Evolutionary conservation across 2,113 vertebrate species (phyloP), one percentile per base, ranked within the genome.

Genomic region (Ascaphus truei): DNA sequence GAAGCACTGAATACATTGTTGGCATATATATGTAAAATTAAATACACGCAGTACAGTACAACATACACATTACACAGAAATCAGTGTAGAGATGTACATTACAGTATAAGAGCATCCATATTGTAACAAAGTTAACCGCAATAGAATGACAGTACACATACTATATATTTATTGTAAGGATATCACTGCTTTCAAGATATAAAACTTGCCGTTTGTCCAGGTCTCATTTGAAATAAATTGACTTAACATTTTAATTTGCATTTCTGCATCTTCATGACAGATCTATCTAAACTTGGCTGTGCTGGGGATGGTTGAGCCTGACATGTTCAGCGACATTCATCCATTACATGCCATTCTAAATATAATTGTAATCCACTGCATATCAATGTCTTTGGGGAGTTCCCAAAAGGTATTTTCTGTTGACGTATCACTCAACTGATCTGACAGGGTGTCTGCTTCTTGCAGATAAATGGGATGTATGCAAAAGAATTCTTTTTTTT

Each of bases 161-260:
- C n/a, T n/a, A n/a, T n/a, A n/a, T n/a, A n/a, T n/a, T 29, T 65
- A 55, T 37, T 23, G 3, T 1, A 29, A 65, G 23, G 16, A 18
- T 20, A 53, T 36, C 31, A 51, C 31, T 20, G 22, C 39, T 53
- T 52, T 65, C 50, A 65, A 53, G 51, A 33, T 41, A 29, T 15
- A 53, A 41, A 47, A 53, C 53, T 65, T 25, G 37, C 16, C 36
- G 62, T 65, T 65, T 65, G 34, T 65, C 55, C 47, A 25, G 52
- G 43, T 33, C 41, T 65, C 33, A 53, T 65, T 53, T 65, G 37
- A 65, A 36, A 55, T 34, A 53, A 52, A 65, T 65, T 65, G 48
- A 65, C 62, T 56, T 68, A 39, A 57, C 41, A 68, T 68, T 68
- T 29, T 68, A 59, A 60, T 68, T 68, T 59, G 22, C 50, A 23